A percentile compares a stretch with the other conserved stretches of the same genome.
phyloP scores from a whole-genome alignment of 2,888 invertebrate species.

The Cabera pusaria region DNA sequence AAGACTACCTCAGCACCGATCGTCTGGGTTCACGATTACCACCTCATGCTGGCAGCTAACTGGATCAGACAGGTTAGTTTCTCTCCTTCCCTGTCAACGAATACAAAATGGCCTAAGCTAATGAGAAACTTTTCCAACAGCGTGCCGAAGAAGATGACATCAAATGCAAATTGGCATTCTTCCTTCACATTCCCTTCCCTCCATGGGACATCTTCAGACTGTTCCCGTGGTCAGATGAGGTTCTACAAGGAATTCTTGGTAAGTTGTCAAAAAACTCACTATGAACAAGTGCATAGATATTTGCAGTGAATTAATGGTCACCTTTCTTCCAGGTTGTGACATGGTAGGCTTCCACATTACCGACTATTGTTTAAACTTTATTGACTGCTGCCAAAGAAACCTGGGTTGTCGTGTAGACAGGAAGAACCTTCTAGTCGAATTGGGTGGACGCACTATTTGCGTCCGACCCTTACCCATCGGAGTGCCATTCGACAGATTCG shows the following conservation, averaged over 20 bases:
- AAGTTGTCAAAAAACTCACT: constrained; percentile 43
- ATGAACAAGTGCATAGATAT: background rate
- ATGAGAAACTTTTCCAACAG: constrained; percentile 59
- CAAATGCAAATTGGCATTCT: constrained; percentile 93
- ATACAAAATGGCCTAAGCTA: constrained; percentile 6
- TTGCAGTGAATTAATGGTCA: no score
- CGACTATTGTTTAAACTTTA: constrained; percentile 95
- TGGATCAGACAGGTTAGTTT: constrained; percentile 90
- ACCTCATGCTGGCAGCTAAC: constrained; percentile 95
- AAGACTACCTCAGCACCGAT: constrained; percentile 85
- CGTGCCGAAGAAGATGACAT: constrained; percentile 90
- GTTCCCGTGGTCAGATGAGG: constrained; percentile 97
- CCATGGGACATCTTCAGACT: constrained; percentile 96
- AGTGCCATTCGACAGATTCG: constrained; percentile 94
- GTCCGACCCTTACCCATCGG: constrained; percentile 94
- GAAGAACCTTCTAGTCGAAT: constrained; percentile 93
- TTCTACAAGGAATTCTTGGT: constrained; percentile 95
- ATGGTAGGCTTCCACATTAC: constrained; percentile 97
- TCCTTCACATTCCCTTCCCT: constrained; percentile 97
- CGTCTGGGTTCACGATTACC: constrained; percentile 97
- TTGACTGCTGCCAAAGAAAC: constrained; percentile 94
- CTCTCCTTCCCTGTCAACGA: constrained; percentile 1
- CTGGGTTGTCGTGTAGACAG: constrained; percentile 94
- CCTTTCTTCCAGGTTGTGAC: constrained; percentile 87
- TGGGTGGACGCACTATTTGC: constrained; percentile 93